Base-by-base conservation (phyloP, 2,888 invertebrate species). In the Scaptomyza polygonia region DNA sequence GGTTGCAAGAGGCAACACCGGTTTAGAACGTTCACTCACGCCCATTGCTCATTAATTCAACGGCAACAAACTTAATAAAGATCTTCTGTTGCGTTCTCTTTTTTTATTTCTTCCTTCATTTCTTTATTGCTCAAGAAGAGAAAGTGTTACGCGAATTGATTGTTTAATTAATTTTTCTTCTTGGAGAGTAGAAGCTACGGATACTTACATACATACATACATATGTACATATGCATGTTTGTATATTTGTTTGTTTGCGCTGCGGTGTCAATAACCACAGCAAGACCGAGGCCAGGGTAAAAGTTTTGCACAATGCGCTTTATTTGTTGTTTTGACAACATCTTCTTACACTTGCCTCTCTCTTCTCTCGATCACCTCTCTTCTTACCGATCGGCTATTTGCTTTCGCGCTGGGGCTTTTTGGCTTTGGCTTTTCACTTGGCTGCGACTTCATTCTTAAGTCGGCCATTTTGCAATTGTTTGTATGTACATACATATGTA, bases 91-190 rank as follows among this genome's bases (percentile, higher is more conserved):
- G 68, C 61, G 42, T 53, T 43, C 30, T 8, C 3, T 0, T 21
- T 21, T 21, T 21, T 21, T 4, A 21, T 21, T 21, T 48, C 25
- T 25, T 25, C 5, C 25, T 25, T 25, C 25, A 5, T 25, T n/a
- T 42, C 72, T 81, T 81, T 80, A 79, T 81, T 81, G 85, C 79
- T 79, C 59, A 79, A 84, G 86, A 84, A 86, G 84, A 85, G 84
- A 85, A 85, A 85, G 84, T 85, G 84, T 86, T 85, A 86, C 86
- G 84, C 86, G 86, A 86, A 81, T 84, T 80, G 80, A 80, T 80
- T 84, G 86, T 84, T 86, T 83, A 86, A 86, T 86, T 81, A 68
- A 79, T 77, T 80, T 80, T 78, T 59, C 68, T 70, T 69, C 72
- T 69, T 63, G 57, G 48, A 48, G 29, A 36, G 39, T 62, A 62